Base-by-base conservation (phyloP, 1,140 invertebrate genomes). In the Drosophila watanabei region DNA sequence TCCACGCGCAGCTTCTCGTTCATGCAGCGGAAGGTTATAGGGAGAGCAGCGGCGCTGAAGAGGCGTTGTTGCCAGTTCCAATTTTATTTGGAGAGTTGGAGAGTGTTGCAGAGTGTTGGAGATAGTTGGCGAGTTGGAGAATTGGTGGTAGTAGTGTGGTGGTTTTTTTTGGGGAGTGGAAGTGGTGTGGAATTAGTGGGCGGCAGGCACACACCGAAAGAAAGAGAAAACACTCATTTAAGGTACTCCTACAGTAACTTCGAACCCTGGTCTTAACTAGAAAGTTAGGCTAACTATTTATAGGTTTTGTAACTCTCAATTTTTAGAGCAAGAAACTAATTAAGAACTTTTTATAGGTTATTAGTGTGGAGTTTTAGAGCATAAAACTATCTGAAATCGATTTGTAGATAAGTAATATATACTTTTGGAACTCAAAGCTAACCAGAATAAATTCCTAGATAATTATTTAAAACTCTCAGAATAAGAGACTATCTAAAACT, bases 1-100 rank as follows among this genome's bases (percentile, higher is more conserved):
- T 99, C 98, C 64, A 99, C 95, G 76, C 96, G 95, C 56, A 98
- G 94, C 75, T 98, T 98, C 79, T 98, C 97, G 93, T 99, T 98
- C 96, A 99, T 96, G 92, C 97, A 97, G 52, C 96, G 96, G 94
- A 99, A 98, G 49, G 98, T 99, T 51, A 99, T 96, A 46, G 98
- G 98, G 51, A 99, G 94, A 49, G 98, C 98, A 46, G 98, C 98
- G 81, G 98, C 97, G 93, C 98, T 99, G 58, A 68, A 94, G n/a
- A 48, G 48, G 43, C 24, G 24, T 24, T 24, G 24, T 24, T 24
- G 24, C 24, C 24, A 24, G 24, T 64, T 8, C 43, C 61, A 70
- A 49, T 64, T 72, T 30, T 14, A 28, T 58, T 64, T 20, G 18
- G 1, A 2, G 18, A 45, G 18, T 45, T 45, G 39, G 7, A n/a